Evolutionary conservation across 1,140 invertebrate genomes (phyloP), one percentile per base, ranked within the genome.

Genomic region (Aplysia californica): DNA sequence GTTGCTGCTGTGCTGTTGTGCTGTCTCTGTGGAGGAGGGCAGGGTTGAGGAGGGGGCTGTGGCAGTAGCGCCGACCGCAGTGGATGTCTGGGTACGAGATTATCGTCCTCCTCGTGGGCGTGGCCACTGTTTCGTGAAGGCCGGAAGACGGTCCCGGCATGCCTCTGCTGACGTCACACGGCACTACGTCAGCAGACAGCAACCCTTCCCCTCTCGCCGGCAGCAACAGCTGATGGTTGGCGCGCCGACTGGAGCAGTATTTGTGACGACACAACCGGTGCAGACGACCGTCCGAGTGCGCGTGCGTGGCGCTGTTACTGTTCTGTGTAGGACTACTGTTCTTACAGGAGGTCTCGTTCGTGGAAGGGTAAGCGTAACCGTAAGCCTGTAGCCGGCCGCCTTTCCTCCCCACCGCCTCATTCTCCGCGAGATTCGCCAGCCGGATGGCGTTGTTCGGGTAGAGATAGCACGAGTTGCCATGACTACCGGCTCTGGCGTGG

Each of bases 221-320:
- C 26, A 35, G 18, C 15, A 33, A 36, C 0, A 56, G 33, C 0
- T 26, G 41, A 23, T 75, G n/a, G 31, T 72, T 77, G 44, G 71
- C 58, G 0, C 77, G 73, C 5, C 77, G 66, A 29, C 69, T 77
- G 4, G 77, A 71, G 39, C 80, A 81, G 38, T 79, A 75, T 61
- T 77, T 79, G 44, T 81, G 77, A 50, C 80, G 74, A 64, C 80
- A 81, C 0, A 81, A 15, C 0, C 61, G 61, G 26, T 77, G 67
- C 56, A 81, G 56, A 26, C 80, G 70, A n/a, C 80, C 80, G 44
- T 81, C 80, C n/a, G 80, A 81, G 39, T 81, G 80, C 31, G 80
- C 77, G 75, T 81, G 80, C 64, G 75, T 66, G 71, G 64, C 61
- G 58, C 75, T 70, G 56, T 59, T 61, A 65, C 23, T 72, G 38